Evolutionary conservation across 1,140 invertebrate genomes (phyloP), one percentile per base, ranked within the genome.

Genomic region (Bilobella aurantiaca): DNA sequence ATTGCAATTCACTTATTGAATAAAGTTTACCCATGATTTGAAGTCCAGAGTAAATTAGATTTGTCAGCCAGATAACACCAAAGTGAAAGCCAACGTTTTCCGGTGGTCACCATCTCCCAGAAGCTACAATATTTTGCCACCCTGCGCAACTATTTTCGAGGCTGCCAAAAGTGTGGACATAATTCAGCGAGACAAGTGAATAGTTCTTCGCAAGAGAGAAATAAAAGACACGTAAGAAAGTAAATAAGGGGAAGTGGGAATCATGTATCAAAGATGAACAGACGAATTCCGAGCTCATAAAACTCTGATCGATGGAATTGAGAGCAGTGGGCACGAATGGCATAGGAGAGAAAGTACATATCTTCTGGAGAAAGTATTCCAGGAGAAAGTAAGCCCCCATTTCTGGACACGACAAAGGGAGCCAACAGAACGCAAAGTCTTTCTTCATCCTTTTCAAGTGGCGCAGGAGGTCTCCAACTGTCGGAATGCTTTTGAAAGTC

Each of bases 261-360:
- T 42, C 34, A 42, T 42, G 34, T 42, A 42, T 42, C 34, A 61
- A 32, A 23, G 37, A n/a, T 21, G 16, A 34, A 25, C 12, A 32
- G 34, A 42, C 32, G 37, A 61, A 61, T 37, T 56, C 49, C 49
- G 25, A 56, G 49, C 59, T 42, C 59, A 61, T 37, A 32, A n/a
- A 30, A 61, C 30, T 42, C 59, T 34, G 34, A 37, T 37, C 59
- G 16, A 42, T 61, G 28, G 30, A 37, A 42, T 61, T 31, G 28
- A 31, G 57, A 18, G 57, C 14, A 30, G 34, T 23, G 5, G 28
- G 29, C 29, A 12, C 25, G 28, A 18, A 32, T 29, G 29, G 23
- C 30, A 58, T 29, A 30, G 31, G 28, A 37, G 21, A 61, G 28
- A 18, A 18, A 42, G 34, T 12, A 42, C 18, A 42, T 42, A 18